Conservation (phyloP, 2,797 vertebrate genomes). For the Cossypha heuglini region DNA sequence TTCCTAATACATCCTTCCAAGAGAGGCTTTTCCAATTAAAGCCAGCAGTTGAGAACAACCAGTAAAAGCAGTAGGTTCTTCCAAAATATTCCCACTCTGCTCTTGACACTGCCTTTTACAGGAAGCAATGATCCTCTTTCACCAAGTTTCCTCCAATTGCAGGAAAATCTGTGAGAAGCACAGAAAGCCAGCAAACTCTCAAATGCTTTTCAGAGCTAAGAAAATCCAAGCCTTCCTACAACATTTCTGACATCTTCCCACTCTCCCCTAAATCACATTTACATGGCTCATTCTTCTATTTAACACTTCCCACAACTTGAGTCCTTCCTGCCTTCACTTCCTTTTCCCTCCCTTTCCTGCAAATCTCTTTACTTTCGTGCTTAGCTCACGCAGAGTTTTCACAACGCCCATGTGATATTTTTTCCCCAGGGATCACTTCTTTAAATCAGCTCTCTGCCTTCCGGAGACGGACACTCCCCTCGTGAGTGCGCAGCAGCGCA, state of each 20-base stretch:
- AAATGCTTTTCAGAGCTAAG: background rate
- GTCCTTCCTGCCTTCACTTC: conserved; percentile 23
- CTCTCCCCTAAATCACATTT: conserved; percentile 26
- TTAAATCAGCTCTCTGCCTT: background rate
- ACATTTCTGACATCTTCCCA: conserved; percentile 44
- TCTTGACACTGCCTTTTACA: background rate
- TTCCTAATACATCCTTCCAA: background rate
- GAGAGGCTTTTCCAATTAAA: background rate
- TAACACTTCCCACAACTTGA: conserved; percentile 45
- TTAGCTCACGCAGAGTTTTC: background rate
- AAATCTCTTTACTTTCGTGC: background rate
- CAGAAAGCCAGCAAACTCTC: background rate
- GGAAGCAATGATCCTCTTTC: background rate
- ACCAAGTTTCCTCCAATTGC: background rate
- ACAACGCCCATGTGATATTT: background rate
- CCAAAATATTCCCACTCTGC: background rate
- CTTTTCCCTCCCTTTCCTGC: conserved; percentile 4
- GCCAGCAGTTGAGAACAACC: background rate
- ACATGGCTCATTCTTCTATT: conserved; percentile 13
- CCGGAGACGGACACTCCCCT: background rate
- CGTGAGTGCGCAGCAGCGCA: fast-evolving
- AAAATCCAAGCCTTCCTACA: conserved; percentile 36
- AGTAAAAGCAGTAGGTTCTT: background rate
- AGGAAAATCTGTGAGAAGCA: background rate
- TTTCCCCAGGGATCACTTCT: background rate